Conservation (phyloP, 2,797 vertebrate species). For the Molossus alvarezi region DNA sequence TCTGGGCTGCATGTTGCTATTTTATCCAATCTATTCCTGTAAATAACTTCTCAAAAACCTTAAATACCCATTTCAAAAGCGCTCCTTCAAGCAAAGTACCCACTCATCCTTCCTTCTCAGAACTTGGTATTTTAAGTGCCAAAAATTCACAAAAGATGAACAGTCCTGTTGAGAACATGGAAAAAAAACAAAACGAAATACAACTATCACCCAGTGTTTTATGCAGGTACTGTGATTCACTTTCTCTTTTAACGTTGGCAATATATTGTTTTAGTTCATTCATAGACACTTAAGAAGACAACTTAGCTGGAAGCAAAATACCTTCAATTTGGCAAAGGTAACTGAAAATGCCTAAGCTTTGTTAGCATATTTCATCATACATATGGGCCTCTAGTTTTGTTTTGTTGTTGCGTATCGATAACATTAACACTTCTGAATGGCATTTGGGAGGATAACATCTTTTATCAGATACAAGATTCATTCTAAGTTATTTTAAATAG, state of each 20-base stretch:
- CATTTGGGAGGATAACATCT: not conserved
- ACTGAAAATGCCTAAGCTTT: not conserved
- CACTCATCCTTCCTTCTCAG: slow-evolving; percentile 71
- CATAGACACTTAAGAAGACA: not conserved
- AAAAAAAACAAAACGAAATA: not conserved
- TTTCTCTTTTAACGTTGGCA: not conserved
- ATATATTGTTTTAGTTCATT: slow-evolving; percentile 41
- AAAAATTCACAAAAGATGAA: slow-evolving; percentile 58
- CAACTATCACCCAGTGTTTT: not conserved
- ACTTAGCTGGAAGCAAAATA: not conserved
- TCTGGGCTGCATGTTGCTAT: slow-evolving; percentile 81
- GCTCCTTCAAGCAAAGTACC: slow-evolving; percentile 77
- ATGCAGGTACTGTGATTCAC: not conserved
- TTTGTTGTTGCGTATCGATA: not conserved
- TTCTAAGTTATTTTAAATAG: not conserved
- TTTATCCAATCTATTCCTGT: slow-evolving; percentile 83
- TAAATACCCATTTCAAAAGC: slow-evolving; percentile 81
- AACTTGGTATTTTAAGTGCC: slow-evolving; percentile 66
- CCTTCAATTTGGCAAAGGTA: not conserved
- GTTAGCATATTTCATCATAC: not conserved
- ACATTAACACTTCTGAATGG: not conserved
- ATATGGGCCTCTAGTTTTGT: not conserved
- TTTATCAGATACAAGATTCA: not conserved
- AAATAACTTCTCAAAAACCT: slow-evolving; percentile 86
- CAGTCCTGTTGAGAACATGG: not conserved